Conservation (phyloP, 37 sponge, comb jelly and placozoan genomes). For the Amphimedon queenslandica region DNA sequence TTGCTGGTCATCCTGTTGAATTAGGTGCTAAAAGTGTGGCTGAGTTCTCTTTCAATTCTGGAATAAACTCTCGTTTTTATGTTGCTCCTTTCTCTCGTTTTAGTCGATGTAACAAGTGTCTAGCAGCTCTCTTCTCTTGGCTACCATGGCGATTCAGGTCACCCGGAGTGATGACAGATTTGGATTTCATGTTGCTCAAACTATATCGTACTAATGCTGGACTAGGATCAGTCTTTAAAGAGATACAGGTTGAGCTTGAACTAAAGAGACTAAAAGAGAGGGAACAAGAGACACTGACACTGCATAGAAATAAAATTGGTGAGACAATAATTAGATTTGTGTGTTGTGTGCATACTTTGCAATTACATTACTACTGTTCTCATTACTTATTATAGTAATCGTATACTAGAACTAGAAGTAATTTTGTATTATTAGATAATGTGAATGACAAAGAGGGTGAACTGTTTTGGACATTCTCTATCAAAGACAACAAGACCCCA, state of each 20-base stretch:
- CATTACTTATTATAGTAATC: too few species aligned
- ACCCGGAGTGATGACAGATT: slow-evolving; percentile 26
- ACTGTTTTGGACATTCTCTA: too few species aligned
- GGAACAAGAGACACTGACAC: not conserved
- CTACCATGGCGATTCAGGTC: slow-evolving; percentile 8
- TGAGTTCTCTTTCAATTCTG: slow-evolving; percentile 28
- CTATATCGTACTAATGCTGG: slow-evolving; percentile 54
- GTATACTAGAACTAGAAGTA: too few species aligned
- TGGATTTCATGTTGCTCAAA: slow-evolving; percentile 41
- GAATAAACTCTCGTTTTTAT: slow-evolving; percentile 27
- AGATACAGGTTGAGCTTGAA: slow-evolving; percentile 26
- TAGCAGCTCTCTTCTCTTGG: not conserved
- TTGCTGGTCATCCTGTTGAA: slow-evolving; percentile 35
- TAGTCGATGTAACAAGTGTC: not conserved
- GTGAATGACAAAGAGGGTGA: too few species aligned
- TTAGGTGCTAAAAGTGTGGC: slow-evolving; percentile 33
- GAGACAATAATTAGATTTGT: not conserved
- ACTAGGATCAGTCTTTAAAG: slow-evolving; percentile 22
- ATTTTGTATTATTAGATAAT: too few species aligned
- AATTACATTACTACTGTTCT: too few species aligned
- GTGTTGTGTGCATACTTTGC: not conserved
- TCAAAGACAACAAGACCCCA: too few species aligned
- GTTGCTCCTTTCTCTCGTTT: slow-evolving; percentile 12
- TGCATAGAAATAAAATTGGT: not conserved
- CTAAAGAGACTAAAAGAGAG: not conserved